phyloP scores from a whole-genome alignment of 2,888 invertebrate species.

The Coecobrya sp. region DNA sequence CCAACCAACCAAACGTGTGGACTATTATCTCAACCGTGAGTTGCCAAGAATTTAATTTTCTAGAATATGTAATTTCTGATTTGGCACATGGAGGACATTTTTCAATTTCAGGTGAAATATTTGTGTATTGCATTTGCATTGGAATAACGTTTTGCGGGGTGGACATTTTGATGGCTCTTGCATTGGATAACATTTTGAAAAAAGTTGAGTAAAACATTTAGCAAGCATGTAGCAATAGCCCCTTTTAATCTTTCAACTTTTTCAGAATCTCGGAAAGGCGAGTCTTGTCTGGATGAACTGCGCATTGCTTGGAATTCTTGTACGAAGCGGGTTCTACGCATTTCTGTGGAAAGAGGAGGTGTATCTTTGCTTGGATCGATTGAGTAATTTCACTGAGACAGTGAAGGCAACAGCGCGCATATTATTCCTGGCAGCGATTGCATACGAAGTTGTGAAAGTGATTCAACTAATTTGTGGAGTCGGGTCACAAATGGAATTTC shows the following conservation, averaged over 20 bases:
- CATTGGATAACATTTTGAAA: slow-evolving; percentile 63
- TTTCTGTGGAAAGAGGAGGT: slow-evolving; percentile 28
- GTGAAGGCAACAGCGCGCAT: background rate
- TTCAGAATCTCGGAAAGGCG: background rate
- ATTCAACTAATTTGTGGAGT: slow-evolving; percentile 32
- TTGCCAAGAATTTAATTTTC: background rate
- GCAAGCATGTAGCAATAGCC: too few relatives aligned
- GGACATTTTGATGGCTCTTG: slow-evolving; percentile 70
- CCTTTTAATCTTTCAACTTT: background rate
- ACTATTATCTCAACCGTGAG: slow-evolving; percentile 64
- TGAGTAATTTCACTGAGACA: slow-evolving; percentile 17
- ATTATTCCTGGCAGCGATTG: background rate
- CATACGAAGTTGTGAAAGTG: slow-evolving; percentile 62
- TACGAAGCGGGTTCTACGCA: slow-evolving; percentile 52
- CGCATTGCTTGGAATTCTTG: slow-evolving; percentile 1
- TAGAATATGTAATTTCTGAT: too few relatives aligned
- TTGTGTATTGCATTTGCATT: slow-evolving; percentile 20
- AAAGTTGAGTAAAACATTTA: slow-evolving; percentile 7
- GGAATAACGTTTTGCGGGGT: slow-evolving; percentile 47
- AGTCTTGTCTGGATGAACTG: slow-evolving; percentile 15
- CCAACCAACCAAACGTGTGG: slow-evolving; percentile 29
- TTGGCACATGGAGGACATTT: too few relatives aligned
- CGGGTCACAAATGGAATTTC: slow-evolving; percentile 20
- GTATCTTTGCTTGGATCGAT: slow-evolving; percentile 37
- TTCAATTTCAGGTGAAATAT: slow-evolving; percentile 24